Conservation (phyloP, 1,140 invertebrate species). For the Drosophila bocqueti region DNA sequence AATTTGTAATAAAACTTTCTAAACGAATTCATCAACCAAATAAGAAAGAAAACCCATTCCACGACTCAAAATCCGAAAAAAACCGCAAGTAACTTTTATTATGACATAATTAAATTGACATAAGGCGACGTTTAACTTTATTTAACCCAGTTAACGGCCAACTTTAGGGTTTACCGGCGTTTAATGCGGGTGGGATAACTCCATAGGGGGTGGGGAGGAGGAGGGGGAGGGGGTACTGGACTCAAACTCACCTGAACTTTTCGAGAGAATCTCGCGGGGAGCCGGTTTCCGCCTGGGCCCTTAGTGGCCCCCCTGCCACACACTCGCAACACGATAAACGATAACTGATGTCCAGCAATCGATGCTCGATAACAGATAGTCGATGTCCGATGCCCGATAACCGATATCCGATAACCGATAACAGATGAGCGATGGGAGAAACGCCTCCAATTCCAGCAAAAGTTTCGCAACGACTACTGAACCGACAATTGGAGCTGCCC, state of each 20-base stretch:
- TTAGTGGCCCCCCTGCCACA: neutral
- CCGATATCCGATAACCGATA: constrained; percentile 29
- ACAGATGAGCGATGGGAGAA: constrained; percentile 37
- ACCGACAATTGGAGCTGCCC: constrained; percentile 73
- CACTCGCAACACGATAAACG: constrained; percentile 1
- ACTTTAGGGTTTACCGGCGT: constrained; percentile 5
- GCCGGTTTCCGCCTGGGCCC: neutral
- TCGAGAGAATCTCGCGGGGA: constrained; percentile 1
- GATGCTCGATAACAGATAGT: constrained; percentile 34
- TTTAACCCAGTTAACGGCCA: constrained; percentile 39
- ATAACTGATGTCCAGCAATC: constrained; percentile 2
- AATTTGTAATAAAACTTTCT: constrained; percentile 18
- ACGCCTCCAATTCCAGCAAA: constrained; percentile 72
- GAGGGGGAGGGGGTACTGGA: neutral
- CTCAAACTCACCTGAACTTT: constrained; percentile 32
- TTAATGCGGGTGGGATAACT: neutral
- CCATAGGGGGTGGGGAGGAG: neutral
- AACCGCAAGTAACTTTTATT: constrained; percentile 36
- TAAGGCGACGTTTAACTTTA: constrained; percentile 67
- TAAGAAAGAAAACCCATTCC: neutral
- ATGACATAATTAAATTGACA: constrained; percentile 76
- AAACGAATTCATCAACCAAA: constrained; percentile 7
- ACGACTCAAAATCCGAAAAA: constrained; percentile 6
- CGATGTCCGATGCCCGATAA: constrained; percentile 23
- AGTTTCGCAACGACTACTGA: constrained; percentile 80